These are phyloP conservation scores for Oryzias sinensis DNA, from an alignment of 2,797 vertebrate species.

Conservation along the genomic window DNA sequence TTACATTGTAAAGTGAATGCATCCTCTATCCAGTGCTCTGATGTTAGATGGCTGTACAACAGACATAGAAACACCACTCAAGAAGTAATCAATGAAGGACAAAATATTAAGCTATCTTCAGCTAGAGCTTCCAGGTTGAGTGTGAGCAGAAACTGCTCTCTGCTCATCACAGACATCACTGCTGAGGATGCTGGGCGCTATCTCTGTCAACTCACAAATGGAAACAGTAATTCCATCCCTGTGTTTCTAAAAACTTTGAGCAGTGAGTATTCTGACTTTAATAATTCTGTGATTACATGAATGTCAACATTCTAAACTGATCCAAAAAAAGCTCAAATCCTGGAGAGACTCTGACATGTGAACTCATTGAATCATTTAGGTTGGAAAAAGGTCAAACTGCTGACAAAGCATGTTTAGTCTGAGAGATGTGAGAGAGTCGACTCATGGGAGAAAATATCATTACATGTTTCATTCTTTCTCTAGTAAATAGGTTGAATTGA, in stretches of 20 bases:
- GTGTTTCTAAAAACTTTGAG: slow-evolving; percentile 6
- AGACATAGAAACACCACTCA: rapidly evolving
- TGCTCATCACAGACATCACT: slow-evolving; percentile 23
- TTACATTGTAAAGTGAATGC: slow-evolving; percentile 4
- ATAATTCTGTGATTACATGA: neutral
- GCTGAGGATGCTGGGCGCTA: slow-evolving; percentile 24
- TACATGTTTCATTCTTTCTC: too few species aligned
- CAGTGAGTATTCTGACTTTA: slow-evolving; percentile 22
- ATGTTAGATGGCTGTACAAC: neutral
- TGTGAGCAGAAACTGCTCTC: slow-evolving; percentile 14
- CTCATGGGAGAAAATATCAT: too few species aligned
- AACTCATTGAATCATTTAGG: too few species aligned
- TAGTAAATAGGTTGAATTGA: too few species aligned
- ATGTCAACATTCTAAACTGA: neutral
- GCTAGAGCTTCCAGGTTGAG: slow-evolving; percentile 8
- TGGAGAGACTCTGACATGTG: neutral
- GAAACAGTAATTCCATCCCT: rapidly evolving
- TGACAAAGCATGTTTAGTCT: too few species aligned
- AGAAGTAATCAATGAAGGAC: rapidly evolving
- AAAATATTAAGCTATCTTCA: rapidly evolving
- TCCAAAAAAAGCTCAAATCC: neutral
- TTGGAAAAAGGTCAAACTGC: too few species aligned
- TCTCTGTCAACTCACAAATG: rapidly evolving
- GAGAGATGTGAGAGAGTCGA: too few species aligned
- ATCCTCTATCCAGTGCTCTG: neutral